Evolutionary conservation across 2,113 vertebrate genomes (phyloP).

Genomic region (Pterocles gutturalis): DNA sequence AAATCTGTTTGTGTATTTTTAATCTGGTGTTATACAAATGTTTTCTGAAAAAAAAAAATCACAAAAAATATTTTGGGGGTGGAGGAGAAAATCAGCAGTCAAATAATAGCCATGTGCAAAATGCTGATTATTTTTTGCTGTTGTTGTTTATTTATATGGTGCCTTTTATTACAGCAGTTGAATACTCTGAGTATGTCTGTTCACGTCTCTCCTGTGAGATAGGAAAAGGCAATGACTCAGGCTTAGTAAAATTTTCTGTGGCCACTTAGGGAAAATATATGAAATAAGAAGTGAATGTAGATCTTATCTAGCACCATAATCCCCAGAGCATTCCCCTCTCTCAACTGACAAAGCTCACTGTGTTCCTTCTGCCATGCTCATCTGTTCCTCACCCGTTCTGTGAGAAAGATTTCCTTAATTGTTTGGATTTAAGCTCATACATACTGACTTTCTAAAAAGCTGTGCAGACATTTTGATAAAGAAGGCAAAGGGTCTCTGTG

Average conservation of each 20-base stretch:
- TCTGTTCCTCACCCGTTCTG: slow-evolving; percentile 17
- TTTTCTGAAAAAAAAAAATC: neutral
- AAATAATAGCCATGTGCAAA: neutral
- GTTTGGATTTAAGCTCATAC: slow-evolving; percentile 8
- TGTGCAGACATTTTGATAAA: neutral
- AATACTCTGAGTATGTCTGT: neutral
- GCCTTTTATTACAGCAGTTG: neutral
- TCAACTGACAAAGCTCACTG: neutral
- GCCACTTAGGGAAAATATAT: neutral
- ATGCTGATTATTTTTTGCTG: neutral
- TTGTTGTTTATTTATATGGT: neutral
- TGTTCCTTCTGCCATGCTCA: slow-evolving; percentile 7
- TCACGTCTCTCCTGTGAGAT: neutral
- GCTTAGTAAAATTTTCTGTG: neutral
- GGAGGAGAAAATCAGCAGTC: neutral
- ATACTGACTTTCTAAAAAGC: slow-evolving; percentile 5
- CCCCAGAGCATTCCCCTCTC: neutral
- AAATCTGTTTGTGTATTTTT: neutral
- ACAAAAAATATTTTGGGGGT: neutral
- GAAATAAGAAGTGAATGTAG: neutral
- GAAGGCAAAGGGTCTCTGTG: neutral
- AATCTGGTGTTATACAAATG: neutral
- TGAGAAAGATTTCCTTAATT: neutral
- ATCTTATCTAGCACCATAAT: neutral
- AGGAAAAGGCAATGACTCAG: neutral